Evolutionary conservation across 2,113 vertebrate species (phyloP).

Genomic region (Gopherus flavomarginatus): DNA sequence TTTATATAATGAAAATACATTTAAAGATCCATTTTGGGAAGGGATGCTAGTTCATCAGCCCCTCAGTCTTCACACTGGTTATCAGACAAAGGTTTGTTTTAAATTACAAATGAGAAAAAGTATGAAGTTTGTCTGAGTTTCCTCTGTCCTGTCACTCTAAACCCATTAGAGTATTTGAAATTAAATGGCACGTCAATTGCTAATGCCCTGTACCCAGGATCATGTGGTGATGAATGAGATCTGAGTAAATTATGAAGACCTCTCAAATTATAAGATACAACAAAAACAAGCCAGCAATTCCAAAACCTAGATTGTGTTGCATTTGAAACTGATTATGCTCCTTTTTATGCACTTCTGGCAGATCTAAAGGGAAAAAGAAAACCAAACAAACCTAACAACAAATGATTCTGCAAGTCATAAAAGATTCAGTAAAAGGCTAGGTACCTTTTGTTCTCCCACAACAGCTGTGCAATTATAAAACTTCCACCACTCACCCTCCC

Average conservation of each 20-base stretch:
- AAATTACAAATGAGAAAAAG: background rate
- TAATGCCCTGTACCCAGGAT: background rate
- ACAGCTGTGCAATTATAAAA: background rate
- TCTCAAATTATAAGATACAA: background rate
- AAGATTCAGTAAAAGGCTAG: background rate
- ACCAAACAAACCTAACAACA: background rate
- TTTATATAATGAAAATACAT: background rate
- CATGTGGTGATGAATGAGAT: background rate
- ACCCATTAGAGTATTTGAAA: background rate
- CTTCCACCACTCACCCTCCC: background rate
- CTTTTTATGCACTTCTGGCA: background rate
- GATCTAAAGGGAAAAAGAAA: background rate
- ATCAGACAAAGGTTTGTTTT: background rate
- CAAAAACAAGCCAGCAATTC: rapidly evolving
- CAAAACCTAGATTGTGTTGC: background rate
- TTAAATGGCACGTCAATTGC: background rate
- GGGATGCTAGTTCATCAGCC: background rate
- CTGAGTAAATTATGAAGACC: rapidly evolving
- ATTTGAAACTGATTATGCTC: background rate
- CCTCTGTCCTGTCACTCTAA: background rate
- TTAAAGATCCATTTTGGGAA: background rate
- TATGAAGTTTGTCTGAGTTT: rapidly evolving
- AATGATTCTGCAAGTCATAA: background rate
- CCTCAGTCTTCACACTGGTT: background rate
- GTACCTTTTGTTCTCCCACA: background rate